Evolutionary conservation across 2,113 vertebrate species (phyloP), one percentile per base, ranked within the genome.

Genomic region (Lutjanus erythropterus): DNA sequence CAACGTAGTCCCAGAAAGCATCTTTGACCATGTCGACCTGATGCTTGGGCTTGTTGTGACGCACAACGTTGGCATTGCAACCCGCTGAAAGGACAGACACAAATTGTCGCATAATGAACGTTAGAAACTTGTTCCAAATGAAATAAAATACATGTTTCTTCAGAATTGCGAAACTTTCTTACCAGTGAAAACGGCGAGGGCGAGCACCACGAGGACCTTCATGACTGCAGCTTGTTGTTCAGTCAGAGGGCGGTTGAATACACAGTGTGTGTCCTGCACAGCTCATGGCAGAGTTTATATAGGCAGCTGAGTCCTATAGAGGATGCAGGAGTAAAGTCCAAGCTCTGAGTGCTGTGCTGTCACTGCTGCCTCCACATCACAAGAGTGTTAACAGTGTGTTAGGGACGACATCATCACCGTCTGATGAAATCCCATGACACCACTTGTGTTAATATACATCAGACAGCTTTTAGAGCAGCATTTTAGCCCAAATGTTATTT

Each of bases 1-100:
- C 56, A 18, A 92, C 87, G 6, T 93, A 94, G 33, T 91, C 88
- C 94, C 92, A 94, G 73, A 94, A 94, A 39, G 90, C 86, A 75
- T 93, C 87, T 39, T 85, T 92, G 27, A 92, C 65, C 78, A 92
- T 73, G 1, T 95, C 91, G 1, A 89, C 76, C 69, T 90, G 87
- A 15, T 25, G 31, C 35, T 79, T 78, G 58, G 90, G 85, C 61
- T 85, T 78, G 52, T 70, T 78, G 3, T 80, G 80, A 71, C 76
- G 62, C 29, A 85, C 50, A 0, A 88, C 10, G 46, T 80, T 81
- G 76, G 87, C 94, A 65, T 92, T 49, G 74, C 90, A 91, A 35
- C 66, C 91, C 84, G 59, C 29, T 49, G 62, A 14, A 1, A 70
- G 21, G 55, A 49, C 23, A 58, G 18, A 65, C 3, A 1, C 19